These are phyloP conservation scores for Ciconia stormi DNA, from an alignment of 2,113 vertebrate genomes.

Conservation along the genomic window DNA sequence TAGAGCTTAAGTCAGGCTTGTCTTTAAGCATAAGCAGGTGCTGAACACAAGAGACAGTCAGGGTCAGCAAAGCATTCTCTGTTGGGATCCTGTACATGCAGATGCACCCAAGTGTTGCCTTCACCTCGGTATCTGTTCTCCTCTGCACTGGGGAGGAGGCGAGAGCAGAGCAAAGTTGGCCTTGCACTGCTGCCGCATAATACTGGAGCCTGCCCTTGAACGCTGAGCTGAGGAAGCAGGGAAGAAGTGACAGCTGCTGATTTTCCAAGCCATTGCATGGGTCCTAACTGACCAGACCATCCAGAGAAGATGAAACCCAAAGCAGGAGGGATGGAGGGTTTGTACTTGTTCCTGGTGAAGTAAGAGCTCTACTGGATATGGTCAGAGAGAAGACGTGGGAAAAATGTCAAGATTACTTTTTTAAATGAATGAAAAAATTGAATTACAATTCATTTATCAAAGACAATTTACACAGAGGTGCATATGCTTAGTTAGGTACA, in stretches of 20 bases:
- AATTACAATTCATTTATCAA: neutral
- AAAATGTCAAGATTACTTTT: neutral
- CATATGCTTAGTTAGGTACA: neutral
- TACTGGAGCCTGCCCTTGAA: neutral
- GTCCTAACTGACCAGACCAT: neutral
- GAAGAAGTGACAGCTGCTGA: neutral
- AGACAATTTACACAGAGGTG: neutral
- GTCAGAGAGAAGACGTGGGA: rapidly evolving
- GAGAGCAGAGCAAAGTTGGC: neutral
- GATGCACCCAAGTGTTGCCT: neutral
- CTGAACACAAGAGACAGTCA: neutral
- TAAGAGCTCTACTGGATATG: neutral
- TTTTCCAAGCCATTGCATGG: neutral
- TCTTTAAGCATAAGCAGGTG: neutral
- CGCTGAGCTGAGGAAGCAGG: neutral
- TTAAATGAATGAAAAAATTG: neutral
- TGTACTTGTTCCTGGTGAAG: neutral
- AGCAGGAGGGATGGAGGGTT: neutral
- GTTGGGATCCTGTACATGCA: neutral
- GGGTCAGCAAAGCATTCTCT: neutral
- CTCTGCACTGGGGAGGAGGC: neutral
- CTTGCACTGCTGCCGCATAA: rapidly evolving
- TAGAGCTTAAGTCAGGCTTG: neutral
- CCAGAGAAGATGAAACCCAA: neutral
- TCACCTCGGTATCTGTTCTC: neutral